Evolutionary conservation across 2,113 vertebrate genomes (phyloP), one percentile per base, ranked within the genome.

Genomic region (Chelonoidis abingdonii): DNA sequence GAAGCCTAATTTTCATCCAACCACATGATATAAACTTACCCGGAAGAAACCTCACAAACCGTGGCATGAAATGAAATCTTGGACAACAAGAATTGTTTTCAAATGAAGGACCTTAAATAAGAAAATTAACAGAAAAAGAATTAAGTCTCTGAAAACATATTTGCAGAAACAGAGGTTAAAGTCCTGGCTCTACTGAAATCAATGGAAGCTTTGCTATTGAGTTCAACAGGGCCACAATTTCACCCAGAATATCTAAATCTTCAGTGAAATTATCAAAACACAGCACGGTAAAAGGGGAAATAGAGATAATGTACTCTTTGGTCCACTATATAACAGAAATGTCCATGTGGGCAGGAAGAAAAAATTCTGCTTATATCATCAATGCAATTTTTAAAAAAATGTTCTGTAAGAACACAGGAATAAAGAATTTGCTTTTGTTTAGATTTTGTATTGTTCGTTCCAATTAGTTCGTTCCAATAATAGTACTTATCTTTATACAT

Each of bases 51-150:
- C 99, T 95, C 93, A 99, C 99, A 93, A 99, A 99, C 49, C 99
- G 99, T 0, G 99, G 99, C 99, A 99, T 99, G 98, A 99, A 99
- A 97, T 99, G 99, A 94, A 99, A 99, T 88, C 98, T 98, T 79
- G 98, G 99, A 93, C 99, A 99, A 41, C 97, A 98, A 29, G 98
- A 75, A 35, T 98, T 98, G 0, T 94, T 95, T 79, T 99, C 99
- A 91, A 88, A 96, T 52, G 99, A 98, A 90, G 99, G 99, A 98
- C 98, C 99, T 99, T 96, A 54, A 95, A 95, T 10, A 95, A 7
- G 95, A 89, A 96, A 90, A 86, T 12, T 29, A 4, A 90, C 1
- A 84, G 50, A 59, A 87, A 84, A 84, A 87, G 83, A 92, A 75
- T 81, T 54, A 95, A 84, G 14, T 84, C 62, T 29, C 31, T 69